phyloP scores from a whole-genome alignment of 1,140 invertebrate species.

The Cherax destructor region DNA sequence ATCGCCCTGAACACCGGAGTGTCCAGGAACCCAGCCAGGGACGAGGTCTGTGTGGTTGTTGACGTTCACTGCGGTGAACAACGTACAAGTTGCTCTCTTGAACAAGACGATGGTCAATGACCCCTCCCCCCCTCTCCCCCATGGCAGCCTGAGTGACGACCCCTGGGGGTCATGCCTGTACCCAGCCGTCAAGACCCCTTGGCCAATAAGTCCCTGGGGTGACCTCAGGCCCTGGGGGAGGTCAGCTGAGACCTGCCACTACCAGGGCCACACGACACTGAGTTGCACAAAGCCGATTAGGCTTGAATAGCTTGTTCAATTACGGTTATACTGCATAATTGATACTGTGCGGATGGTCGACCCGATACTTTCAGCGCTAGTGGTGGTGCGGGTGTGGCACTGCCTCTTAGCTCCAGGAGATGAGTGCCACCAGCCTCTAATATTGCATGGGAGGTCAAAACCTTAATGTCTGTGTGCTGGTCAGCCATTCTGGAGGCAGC shows the following conservation, averaged over 20 bases:
- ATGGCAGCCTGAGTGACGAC: too few relatives aligned
- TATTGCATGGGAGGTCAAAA: conserved; percentile 32
- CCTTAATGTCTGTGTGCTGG: conserved; percentile 44
- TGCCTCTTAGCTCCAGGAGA: not conserved
- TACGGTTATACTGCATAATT: conserved; percentile 66
- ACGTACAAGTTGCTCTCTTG: too few relatives aligned
- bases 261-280: conserved; percentile 44
- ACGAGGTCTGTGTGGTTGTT: too few relatives aligned
- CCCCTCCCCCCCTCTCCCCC: too few relatives aligned
- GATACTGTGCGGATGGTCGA: conserved; percentile 50
- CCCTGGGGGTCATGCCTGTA: not conserved
- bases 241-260: conserved; percentile 9
- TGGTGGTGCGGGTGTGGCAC: not conserved
- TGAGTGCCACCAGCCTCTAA: not conserved
- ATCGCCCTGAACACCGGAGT: too few relatives aligned
- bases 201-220: conserved; percentile 35
- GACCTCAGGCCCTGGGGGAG: too few relatives aligned
- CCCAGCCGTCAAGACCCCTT: conserved; percentile 6
- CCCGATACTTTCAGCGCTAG: conserved; percentile 32
- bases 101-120: too few relatives aligned
- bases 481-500: conserved; percentile 31
- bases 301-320: conserved; percentile 64
- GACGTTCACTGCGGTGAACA: too few relatives aligned
- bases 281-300: conserved; percentile 65
- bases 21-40: too few relatives aligned